phyloP scores from a whole-genome alignment of 1,140 invertebrate species.

The Cotesia chilonis region DNA sequence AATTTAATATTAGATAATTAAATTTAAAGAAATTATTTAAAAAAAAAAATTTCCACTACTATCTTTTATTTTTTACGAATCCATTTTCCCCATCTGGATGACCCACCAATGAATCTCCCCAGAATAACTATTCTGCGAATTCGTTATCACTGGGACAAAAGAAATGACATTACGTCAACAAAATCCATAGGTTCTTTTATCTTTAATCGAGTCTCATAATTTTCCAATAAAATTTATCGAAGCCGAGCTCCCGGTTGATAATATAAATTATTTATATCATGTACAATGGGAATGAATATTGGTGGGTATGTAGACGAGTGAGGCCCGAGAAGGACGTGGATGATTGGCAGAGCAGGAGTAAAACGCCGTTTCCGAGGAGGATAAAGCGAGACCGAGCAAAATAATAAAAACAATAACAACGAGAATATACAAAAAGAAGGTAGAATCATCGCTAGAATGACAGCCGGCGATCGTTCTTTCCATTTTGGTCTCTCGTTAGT shows the following conservation, averaged over 20 bases:
- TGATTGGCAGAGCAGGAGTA: neutral
- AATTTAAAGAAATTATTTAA: too few species aligned
- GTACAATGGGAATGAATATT: conserved; percentile 32
- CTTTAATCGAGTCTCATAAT: conserved; percentile 32
- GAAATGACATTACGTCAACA: conserved; percentile 18
- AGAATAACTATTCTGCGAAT: conserved; percentile 27
- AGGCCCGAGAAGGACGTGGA: neutral
- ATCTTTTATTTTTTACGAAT: too few species aligned
- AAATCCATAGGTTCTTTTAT: conserved; percentile 30
- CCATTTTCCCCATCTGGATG: too few species aligned
- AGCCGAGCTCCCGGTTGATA: neutral
- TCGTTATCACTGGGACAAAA: conserved; percentile 29
- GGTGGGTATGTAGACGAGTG: conserved; percentile 30
- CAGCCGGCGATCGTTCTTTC: conserved; percentile 32
- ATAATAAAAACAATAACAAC: neutral
- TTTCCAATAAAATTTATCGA: conserved; percentile 30
- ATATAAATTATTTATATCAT: conserved; percentile 28
- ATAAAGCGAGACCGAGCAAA: neutral
- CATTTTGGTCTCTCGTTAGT: conserved; percentile 34
- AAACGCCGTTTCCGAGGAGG: neutral
- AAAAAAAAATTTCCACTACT: too few species aligned
- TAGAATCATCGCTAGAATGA: conserved; percentile 32
- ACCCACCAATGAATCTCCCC: too few species aligned
- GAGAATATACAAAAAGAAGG: neutral
- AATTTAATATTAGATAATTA: too few species aligned